Evolutionary conservation across 2,113 vertebrate genomes (phyloP).

Genomic region (Muntiacus muntjak): DNA sequence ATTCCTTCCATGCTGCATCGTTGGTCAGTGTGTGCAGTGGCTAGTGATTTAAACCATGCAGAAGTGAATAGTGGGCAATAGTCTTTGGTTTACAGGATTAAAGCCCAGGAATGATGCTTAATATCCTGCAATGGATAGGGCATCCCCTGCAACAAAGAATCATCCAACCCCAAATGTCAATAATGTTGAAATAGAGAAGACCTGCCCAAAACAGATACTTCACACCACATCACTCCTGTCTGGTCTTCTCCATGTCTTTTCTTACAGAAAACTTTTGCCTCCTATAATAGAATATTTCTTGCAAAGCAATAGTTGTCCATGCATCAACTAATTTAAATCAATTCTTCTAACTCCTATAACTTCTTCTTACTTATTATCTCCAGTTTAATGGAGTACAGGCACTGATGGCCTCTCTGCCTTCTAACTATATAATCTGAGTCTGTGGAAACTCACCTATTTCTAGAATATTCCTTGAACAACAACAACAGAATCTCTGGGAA

Average conservation of each 20-base stretch:
- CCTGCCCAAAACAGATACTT: not conserved
- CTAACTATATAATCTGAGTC: not conserved
- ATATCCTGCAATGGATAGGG: not conserved
- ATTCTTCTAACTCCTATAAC: not conserved
- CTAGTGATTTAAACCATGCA: not conserved
- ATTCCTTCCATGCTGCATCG: not conserved
- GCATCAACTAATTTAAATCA: not conserved
- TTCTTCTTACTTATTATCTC: not conserved
- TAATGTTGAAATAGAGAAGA: not conserved
- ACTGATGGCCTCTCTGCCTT: not conserved
- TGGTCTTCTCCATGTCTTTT: not conserved
- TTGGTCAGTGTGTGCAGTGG: not conserved
- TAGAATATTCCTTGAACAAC: not conserved
- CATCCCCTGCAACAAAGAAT: not conserved
- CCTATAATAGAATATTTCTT: not conserved
- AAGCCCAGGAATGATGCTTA: not conserved
- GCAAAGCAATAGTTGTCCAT: not conserved
- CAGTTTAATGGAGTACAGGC: not conserved
- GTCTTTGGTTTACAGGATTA: not conserved
- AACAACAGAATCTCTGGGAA: not conserved
- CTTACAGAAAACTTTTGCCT: not conserved
- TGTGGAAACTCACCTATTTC: not conserved
- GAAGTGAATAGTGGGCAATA: not conserved
- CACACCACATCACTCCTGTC: not conserved
- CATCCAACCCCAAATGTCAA: not conserved